Evolutionary conservation across 92 coral and sea anemone genomes (phyloP), one percentile per base, ranked within the genome.

Genomic region (Porites rus): DNA sequence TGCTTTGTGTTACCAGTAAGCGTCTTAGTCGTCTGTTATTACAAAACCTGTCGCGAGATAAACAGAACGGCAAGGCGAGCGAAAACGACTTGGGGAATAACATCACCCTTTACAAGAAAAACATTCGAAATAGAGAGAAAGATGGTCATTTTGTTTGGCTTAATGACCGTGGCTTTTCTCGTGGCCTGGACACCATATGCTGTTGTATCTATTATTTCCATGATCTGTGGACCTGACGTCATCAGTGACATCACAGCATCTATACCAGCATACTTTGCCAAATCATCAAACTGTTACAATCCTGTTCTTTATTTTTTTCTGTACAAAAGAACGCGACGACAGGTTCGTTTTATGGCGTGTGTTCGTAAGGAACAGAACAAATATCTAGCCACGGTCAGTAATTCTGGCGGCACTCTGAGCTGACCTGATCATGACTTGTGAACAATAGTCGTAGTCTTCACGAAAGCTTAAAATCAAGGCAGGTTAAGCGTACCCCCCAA

Each of bases 171-270:
- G 74, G 83, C 82, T 28, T 84, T 62, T 75, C 76, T 84, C 12
- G 82, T 84, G 75, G 88, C 88, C 75, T 84, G 88, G 88, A 84
- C 88, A 18, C 88, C 88, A 24, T 84, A 84, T 61, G 88, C 88
- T 24, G 82, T 84, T 7, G 88, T 84, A 18, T 84, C 88, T 10
- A 28, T 84, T 5, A 76, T 84, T 63, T 64, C 88, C 17, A 75
- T 84, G 78, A 16, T 84, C 71, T 71, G 71, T 10, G 68, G 82
- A 3, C 83, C 82, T 6, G 88, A 76, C 31, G 75, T 66, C 69
- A 84, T 84, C n/a, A 64, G 65, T 51, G 88, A 76, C 21, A 58
- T 75, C 50, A 17, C 72, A 10, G 82, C 83, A 31, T 84, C 88
- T 1, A 68, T 84, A 53, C 88, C 88, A 38, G 88, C 88, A 7